These are phyloP conservation scores for Heliocidaris erythrogramma DNA, from an alignment of 35 echinoderm and acorn worm genomes.

Conservation along the genomic window DNA sequence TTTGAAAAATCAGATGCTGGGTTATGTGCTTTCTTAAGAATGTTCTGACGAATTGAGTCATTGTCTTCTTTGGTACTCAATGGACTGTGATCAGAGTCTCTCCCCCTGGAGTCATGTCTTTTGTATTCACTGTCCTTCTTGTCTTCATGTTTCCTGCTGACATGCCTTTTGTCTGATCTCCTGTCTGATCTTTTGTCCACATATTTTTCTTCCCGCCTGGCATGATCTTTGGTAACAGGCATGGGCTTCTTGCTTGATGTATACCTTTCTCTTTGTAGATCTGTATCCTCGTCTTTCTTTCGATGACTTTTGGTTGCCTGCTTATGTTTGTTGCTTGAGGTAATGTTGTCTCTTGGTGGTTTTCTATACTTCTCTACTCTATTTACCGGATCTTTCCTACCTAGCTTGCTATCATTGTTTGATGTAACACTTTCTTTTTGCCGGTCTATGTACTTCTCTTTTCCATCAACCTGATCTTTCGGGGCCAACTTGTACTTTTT, in stretches of 20 bases:
- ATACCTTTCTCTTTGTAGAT: neutral
- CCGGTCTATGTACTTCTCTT: neutral
- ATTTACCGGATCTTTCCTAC: neutral
- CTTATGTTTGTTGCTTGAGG: neutral
- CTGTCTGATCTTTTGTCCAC: neutral
- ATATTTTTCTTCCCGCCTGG: neutral
- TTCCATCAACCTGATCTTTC: neutral
- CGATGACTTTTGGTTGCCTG: neutral
- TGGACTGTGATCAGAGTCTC: neutral
- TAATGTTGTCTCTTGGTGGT: neutral
- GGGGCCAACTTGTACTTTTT: neutral
- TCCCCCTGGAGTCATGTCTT: neutral
- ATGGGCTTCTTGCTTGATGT: neutral
- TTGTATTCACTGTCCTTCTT: neutral
- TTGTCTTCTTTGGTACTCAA: slow-evolving; percentile 15
- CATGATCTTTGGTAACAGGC: neutral
- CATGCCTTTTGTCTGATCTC: neutral
- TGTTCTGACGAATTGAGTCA: neutral
- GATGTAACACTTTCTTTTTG: neutral
- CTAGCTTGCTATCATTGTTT: neutral
- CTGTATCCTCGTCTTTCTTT: neutral
- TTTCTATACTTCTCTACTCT: neutral
- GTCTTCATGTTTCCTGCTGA: neutral
- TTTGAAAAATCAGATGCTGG: neutral
- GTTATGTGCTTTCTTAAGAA: neutral